phyloP scores from a whole-genome alignment of 2,888 invertebrate species.

The Listrodromus nycthemerus region DNA sequence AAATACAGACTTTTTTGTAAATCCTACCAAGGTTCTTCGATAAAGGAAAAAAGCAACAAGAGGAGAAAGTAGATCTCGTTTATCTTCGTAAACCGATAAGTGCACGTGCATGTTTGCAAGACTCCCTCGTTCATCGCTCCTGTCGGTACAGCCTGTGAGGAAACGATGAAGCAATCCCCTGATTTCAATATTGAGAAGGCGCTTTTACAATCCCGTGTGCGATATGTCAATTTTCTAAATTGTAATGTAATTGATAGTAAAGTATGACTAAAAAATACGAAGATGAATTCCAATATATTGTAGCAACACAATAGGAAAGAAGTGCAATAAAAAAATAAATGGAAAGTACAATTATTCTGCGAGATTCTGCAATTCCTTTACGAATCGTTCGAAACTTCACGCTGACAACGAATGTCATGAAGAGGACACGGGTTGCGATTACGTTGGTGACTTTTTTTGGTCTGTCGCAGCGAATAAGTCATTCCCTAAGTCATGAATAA shows the following conservation, averaged over 20 bases:
- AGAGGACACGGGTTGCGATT: background rate
- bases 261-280: background rate
- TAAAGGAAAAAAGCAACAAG: background rate
- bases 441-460: background rate
- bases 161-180: background rate
- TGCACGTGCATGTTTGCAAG: background rate
- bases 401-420: background rate
- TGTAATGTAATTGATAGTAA: background rate
- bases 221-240: background rate
- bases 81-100: background rate
- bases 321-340: background rate
- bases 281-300: no score
- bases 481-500: conserved; percentile 15
- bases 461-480: background rate
- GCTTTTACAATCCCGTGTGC: background rate
- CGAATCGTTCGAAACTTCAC: background rate
- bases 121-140: conserved; percentile 1
- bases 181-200: background rate
- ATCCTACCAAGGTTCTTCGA: background rate
- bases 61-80: background rate
- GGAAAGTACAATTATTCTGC: background rate
- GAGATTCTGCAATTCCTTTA: background rate
- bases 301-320: background rate
- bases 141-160: background rate
- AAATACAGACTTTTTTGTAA: background rate